Percentiles rank a stretch among this genome's conserved stretches.
Evolutionary conservation across 2,888 invertebrate species (phyloP).

Genomic region (Parnassius orleans): DNA sequence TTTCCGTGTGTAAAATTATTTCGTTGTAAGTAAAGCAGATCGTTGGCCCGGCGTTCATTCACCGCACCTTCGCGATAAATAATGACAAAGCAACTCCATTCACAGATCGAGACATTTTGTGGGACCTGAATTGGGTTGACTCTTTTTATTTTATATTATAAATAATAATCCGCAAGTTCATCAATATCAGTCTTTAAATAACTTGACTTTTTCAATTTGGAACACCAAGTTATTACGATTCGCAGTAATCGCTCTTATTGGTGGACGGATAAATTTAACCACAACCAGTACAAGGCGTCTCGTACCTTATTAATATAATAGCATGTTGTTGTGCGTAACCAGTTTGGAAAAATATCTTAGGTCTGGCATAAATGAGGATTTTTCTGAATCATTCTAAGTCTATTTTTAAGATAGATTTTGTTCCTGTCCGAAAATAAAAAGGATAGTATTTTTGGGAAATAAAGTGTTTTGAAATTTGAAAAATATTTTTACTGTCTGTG

Average conservation of each 20-base stretch:
- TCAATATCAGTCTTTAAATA: constrained; percentile 11
- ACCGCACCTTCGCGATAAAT: constrained; percentile 43
- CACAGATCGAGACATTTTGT: constrained; percentile 25
- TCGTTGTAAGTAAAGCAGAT: constrained; percentile 41
- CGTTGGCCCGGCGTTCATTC: constrained; percentile 47
- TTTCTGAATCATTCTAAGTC: not conserved
- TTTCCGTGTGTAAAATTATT: constrained; percentile 52
- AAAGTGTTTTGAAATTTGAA: too few relatives aligned
- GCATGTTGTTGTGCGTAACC: not conserved
- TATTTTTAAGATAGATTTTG: not conserved
- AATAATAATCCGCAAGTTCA: constrained; percentile 1
- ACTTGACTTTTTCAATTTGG: not conserved
- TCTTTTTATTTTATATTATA: constrained; percentile 19
- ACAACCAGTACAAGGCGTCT: not conserved
- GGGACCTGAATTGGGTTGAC: constrained; percentile 20
- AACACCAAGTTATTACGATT: too few relatives aligned
- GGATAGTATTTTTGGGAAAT: too few relatives aligned
- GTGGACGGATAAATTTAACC: not conserved
- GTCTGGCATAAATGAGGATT: too few relatives aligned
- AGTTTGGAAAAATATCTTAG: too few relatives aligned
- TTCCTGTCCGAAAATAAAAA: too few relatives aligned
- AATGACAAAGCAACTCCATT: constrained; percentile 32
- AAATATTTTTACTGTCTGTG: not conserved
- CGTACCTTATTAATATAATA: not conserved
- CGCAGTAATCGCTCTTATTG: too few relatives aligned